Percentiles rank a stretch among this genome's conserved stretches.
These are phyloP conservation scores for Rapana venosa DNA, from an alignment of 2,888 invertebrate species.

Conservation along the genomic window DNA sequence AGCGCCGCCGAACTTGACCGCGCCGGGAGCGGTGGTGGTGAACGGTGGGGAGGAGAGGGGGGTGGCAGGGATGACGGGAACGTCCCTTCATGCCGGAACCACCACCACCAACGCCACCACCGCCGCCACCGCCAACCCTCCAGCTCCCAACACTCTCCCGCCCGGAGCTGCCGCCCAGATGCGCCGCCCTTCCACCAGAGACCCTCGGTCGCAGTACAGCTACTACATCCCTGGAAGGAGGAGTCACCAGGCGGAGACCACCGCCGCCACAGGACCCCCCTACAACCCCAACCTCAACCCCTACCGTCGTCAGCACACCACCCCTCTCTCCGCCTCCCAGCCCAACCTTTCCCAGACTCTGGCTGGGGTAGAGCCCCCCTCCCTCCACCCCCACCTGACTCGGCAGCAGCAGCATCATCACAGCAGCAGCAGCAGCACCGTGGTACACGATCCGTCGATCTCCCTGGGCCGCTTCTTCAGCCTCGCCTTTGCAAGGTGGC, in stretches of 20 bases:
- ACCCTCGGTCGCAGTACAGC: conserved; percentile 30
- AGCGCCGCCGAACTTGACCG: background rate
- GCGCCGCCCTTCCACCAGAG: background rate
- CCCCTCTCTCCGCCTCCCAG: conserved; percentile 37
- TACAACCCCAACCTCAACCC: background rate
- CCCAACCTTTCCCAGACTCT: conserved; percentile 25
- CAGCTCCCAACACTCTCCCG: background rate
- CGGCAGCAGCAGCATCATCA: too few species aligned
- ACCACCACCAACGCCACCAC: background rate
- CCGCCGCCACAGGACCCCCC: background rate
- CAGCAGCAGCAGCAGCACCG: background rate
- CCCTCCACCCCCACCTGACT: background rate
- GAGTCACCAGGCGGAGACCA: background rate
- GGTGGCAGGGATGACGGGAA: background rate
- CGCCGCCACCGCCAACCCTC: background rate
- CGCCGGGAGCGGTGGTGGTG: background rate
- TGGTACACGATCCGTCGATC: conserved; percentile 46
- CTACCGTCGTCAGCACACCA: conserved; percentile 30
- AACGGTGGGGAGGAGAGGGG: background rate
- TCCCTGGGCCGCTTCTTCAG: background rate
- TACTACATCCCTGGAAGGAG: conserved; percentile 41
- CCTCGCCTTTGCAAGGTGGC: background rate
- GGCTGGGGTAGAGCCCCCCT: conserved; percentile 4
- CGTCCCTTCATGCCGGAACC: background rate
- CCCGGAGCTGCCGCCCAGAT: background rate